Conservation (phyloP, 37 sponge, comb jelly and placozoan species). For the Geodia barretti region DNA sequence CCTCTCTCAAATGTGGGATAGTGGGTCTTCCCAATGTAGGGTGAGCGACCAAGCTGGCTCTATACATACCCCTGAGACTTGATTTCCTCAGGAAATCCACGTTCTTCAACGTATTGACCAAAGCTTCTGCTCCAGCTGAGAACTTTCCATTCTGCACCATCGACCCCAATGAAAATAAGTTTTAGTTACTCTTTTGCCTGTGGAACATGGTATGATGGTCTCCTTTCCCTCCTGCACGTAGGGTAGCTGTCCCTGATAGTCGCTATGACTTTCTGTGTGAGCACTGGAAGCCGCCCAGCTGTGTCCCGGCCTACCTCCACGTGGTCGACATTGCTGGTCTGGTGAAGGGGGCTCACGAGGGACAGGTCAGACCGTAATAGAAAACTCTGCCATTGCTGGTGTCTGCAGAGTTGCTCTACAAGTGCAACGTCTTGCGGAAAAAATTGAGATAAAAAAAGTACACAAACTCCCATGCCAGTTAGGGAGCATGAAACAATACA, state of each 20-base stretch:
- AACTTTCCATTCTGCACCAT: slow-evolving; percentile 99
- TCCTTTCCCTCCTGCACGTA: slow-evolving; percentile 46
- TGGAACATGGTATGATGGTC: no score
- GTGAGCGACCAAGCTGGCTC: slow-evolving; percentile 38
- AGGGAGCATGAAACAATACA: no score
- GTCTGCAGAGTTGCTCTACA: no score
- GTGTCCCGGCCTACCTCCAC: slow-evolving; percentile 89
- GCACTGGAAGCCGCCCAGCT: slow-evolving; percentile 83
- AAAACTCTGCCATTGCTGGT: no score
- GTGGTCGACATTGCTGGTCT: slow-evolving; percentile 98
- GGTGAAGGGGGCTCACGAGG: slow-evolving; percentile 97
- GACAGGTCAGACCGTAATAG: slow-evolving; percentile 57
- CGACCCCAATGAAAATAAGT: slow-evolving; percentile 97
- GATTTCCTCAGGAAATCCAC: slow-evolving; percentile 97
- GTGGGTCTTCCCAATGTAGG: slow-evolving; percentile 98
- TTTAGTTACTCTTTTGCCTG: neutral
- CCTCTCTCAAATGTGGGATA: slow-evolving; percentile 96
- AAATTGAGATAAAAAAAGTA: no score
- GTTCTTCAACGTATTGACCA: slow-evolving; percentile 96
- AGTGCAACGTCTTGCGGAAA: no score
- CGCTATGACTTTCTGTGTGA: slow-evolving; percentile 89
- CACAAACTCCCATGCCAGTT: neutral
- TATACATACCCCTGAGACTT: no score
- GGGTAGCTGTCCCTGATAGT: slow-evolving; percentile 93
- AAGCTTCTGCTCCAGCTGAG: slow-evolving; percentile 91